Percentiles rank a stretch among this genome's conserved stretches.
Conservation (phyloP, 2,113 vertebrate genomes). For the Etia nguti region DNA sequence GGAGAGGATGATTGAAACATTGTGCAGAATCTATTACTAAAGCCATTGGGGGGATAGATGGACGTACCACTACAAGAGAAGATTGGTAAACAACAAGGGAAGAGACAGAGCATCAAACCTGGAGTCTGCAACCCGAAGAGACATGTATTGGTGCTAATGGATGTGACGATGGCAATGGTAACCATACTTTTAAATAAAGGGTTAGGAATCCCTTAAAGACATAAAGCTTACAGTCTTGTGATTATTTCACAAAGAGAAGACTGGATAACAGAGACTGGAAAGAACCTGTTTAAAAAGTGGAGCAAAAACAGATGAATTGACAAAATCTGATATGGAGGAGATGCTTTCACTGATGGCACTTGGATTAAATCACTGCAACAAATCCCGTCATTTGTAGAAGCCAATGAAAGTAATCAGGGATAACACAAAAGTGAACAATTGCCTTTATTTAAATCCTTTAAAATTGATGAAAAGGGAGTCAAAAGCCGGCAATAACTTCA, state of each 20-base stretch:
- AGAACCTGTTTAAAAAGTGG: background rate
- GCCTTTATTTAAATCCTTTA: background rate
- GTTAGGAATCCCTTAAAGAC: conserved; percentile 16
- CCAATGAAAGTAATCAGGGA: background rate
- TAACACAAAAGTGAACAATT: background rate
- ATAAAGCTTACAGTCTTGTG: background rate
- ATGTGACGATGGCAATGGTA: background rate
- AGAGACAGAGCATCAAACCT: background rate
- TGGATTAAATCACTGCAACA: background rate
- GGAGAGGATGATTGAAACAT: conserved; percentile 16
- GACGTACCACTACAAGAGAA: background rate
- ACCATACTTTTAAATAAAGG: background rate
- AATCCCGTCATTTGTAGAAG: background rate
- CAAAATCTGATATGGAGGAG: background rate
- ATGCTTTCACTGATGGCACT: background rate
- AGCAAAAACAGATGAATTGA: background rate
- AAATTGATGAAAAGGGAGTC: background rate
- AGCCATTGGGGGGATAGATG: conserved; percentile 38
- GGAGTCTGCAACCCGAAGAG: background rate
- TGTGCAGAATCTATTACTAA: conserved; percentile 29
- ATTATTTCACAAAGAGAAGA: conserved; percentile 6
- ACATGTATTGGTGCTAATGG: background rate
- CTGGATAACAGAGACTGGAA: background rate
- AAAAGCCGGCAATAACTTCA: background rate
- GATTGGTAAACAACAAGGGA: conserved; percentile 37